Percentiles rank a stretch among this genome's conserved stretches.
These are phyloP conservation scores for Parasteatoda lunata DNA, from an alignment of 2,888 invertebrate species.

Conservation along the genomic window DNA sequence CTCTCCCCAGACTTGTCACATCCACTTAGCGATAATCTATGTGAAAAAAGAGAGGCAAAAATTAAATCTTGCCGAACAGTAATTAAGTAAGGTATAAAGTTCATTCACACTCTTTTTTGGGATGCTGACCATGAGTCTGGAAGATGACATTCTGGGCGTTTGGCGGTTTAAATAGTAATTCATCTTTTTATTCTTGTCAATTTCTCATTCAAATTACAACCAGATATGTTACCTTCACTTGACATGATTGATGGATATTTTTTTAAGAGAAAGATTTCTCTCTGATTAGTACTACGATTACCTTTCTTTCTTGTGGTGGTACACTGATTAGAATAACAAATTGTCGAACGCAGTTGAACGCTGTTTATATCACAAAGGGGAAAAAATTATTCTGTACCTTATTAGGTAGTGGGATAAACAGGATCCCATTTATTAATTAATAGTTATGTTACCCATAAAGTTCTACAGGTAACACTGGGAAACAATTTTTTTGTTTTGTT, in stretches of 20 bases:
- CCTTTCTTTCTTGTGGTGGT: no score
- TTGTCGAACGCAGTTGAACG: background rate
- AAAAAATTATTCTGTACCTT: background rate
- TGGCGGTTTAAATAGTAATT: slow-evolving; percentile 22
- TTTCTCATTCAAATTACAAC: slow-evolving; percentile 49
- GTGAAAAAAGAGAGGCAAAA: slow-evolving; percentile 19
- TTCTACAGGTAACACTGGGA: no score
- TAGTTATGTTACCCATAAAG: no score
- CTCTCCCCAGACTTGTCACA: slow-evolving; percentile 32
- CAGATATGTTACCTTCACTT: slow-evolving; percentile 27
- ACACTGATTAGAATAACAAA: no score
- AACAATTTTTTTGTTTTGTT: no score
- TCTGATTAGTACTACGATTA: no score
- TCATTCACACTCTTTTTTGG: slow-evolving; percentile 39
- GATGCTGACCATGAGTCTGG: slow-evolving; percentile 9
- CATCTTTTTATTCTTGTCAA: slow-evolving; percentile 23
- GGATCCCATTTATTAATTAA: no score
- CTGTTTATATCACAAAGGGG: background rate
- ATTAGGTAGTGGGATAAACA: no score
- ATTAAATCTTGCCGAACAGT: slow-evolving; percentile 43
- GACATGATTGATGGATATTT: slow-evolving; percentile 28
- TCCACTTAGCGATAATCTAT: slow-evolving; percentile 21
- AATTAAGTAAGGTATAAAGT: slow-evolving; percentile 48
- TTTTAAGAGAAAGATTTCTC: background rate
- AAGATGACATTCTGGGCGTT: slow-evolving; percentile 5